These are phyloP conservation scores for Muntiacus muntjak DNA, from an alignment of 2,113 vertebrate genomes.

Conservation along the genomic window DNA sequence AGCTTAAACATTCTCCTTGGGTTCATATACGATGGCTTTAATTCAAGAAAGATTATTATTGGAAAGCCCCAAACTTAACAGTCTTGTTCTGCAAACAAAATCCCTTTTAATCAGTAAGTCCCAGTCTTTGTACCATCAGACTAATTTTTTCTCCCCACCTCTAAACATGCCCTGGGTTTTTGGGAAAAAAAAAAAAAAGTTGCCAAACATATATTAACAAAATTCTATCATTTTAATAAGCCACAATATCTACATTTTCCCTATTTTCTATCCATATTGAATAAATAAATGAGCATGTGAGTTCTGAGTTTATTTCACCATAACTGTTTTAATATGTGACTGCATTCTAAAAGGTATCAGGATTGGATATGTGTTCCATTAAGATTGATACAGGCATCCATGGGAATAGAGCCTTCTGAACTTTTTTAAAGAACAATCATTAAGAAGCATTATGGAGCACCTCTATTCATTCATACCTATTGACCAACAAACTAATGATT, in stretches of 20 bases:
- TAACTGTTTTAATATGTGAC: background rate
- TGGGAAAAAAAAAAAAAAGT: background rate
- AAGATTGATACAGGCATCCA: background rate
- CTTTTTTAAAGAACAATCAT: background rate
- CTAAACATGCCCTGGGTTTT: background rate
- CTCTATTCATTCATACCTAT: background rate
- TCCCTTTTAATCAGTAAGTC: slow-evolving; percentile 20
- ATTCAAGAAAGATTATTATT: slow-evolving; percentile 35
- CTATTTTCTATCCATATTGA: background rate
- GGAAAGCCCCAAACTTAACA: slow-evolving; percentile 36
- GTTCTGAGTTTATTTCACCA: background rate
- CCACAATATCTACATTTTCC: background rate
- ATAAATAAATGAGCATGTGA: background rate
- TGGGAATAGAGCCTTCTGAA: background rate
- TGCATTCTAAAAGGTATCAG: background rate
- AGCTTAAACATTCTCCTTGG: slow-evolving; percentile 11
- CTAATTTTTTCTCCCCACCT: background rate
- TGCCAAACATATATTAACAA: background rate
- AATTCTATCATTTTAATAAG: background rate
- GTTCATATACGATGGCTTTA: slow-evolving; percentile 48
- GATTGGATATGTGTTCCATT: background rate
- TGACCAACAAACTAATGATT: background rate
- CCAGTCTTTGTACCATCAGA: background rate
- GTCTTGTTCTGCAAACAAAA: slow-evolving; percentile 58
- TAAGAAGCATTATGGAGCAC: background rate